These are phyloP conservation scores for Coccyzus lansbergi DNA, from an alignment of 2,797 vertebrate species.

Conservation along the genomic window DNA sequence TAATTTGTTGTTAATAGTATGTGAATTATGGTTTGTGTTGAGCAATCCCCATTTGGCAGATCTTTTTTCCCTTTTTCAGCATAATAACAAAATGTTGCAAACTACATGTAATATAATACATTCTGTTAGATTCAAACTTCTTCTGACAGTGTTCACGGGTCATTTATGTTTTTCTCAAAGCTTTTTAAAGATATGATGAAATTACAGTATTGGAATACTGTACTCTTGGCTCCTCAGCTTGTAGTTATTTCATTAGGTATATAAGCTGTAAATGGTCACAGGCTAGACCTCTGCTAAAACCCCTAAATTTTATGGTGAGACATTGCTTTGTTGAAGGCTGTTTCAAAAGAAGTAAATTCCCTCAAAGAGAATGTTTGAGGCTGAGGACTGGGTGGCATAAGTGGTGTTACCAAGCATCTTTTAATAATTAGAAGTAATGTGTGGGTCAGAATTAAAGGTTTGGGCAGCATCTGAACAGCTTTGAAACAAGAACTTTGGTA, in stretches of 20 bases:
- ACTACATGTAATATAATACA: neutral
- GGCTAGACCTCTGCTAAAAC: neutral
- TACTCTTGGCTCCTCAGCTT: neutral
- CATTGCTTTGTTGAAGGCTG: neutral
- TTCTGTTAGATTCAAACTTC: neutral
- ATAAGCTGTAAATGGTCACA: neutral
- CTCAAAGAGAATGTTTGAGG: neutral
- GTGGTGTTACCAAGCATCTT: neutral
- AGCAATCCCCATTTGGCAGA: neutral
- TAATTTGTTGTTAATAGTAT: neutral
- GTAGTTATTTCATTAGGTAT: neutral
- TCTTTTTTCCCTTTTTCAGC: neutral
- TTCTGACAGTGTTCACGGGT: neutral
- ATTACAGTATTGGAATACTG: neutral
- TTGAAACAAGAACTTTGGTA: neutral
- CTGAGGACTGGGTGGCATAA: neutral
- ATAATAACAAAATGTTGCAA: neutral
- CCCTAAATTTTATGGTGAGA: neutral
- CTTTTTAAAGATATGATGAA: neutral
- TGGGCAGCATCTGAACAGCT: neutral
- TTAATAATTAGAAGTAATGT: neutral
- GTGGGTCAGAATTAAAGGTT: neutral
- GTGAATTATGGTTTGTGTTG: neutral
- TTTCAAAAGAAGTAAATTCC: neutral
- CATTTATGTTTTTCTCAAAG: neutral